Conservation (phyloP, 2,888 invertebrate genomes). For the Amphipoea oculea region DNA sequence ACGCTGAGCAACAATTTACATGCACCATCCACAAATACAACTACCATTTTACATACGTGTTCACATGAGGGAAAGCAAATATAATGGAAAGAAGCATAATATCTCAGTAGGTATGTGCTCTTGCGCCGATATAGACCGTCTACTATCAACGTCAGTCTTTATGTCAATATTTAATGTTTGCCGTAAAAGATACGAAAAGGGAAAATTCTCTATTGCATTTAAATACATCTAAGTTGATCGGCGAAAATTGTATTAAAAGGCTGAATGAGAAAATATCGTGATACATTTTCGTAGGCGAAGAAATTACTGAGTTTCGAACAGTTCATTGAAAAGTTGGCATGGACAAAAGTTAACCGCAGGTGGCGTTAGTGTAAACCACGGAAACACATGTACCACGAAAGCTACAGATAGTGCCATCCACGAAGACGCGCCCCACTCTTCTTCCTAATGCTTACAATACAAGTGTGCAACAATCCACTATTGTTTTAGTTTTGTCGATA, state of each 20-base stretch:
- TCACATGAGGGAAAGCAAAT: constrained; percentile 3
- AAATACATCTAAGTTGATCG: not conserved
- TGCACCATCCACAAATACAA: constrained; percentile 16
- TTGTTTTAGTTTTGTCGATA: too few species aligned
- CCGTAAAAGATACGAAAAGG: constrained; percentile 31
- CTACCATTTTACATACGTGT: not conserved
- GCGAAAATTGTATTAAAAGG: not conserved
- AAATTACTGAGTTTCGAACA: not conserved
- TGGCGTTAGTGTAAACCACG: too few species aligned
- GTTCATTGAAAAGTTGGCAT: not conserved
- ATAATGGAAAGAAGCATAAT: not conserved
- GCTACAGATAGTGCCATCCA: too few species aligned
- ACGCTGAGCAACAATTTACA: constrained; percentile 35
- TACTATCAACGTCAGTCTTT: constrained; percentile 12
- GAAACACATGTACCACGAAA: not conserved
- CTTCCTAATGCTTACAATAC: too few species aligned
- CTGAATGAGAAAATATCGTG: not conserved
- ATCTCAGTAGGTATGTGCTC: not conserved
- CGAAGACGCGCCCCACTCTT: too few species aligned
- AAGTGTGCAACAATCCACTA: too few species aligned
- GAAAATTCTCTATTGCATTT: constrained; percentile 16
- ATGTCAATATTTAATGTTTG: constrained; percentile 40
- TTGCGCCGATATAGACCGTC: not conserved
- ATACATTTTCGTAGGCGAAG: not conserved
- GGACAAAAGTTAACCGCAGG: not conserved